phyloP scores from a whole-genome alignment of 2,797 vertebrate genomes.

The Pygocentrus nattereri region DNA sequence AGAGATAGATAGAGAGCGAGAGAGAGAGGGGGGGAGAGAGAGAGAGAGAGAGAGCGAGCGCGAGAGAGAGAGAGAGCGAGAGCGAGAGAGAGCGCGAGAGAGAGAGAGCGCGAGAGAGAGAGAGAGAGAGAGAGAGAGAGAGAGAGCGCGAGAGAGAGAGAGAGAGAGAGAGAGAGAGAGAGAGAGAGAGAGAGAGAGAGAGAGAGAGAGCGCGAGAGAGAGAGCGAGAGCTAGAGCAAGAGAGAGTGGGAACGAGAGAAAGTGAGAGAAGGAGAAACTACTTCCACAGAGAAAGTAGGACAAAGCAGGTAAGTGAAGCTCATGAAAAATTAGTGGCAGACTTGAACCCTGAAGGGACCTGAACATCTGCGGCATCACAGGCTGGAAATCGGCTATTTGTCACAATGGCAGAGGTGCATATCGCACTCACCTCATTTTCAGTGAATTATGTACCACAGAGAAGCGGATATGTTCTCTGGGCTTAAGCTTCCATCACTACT shows the following conservation, averaged over 20 bases:
- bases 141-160: not conserved
- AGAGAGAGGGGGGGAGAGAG: too few relatives aligned
- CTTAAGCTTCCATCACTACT: not conserved
- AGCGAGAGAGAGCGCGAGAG: too few relatives aligned
- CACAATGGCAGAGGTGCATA: not conserved
- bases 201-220: too few relatives aligned
- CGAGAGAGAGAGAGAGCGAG: not conserved
- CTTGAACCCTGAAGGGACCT: not conserved
- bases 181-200: not conserved
- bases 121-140: too few relatives aligned
- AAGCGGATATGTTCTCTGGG: not conserved
- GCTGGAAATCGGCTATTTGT: not conserved
- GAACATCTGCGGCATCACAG: not conserved
- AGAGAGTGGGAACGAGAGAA: too few relatives aligned
- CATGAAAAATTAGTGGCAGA: slow-evolving; percentile 8
- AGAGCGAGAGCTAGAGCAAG: not conserved
- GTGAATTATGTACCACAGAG: not conserved
- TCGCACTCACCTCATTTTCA: slow-evolving; percentile 10
- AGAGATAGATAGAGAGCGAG: too few relatives aligned
- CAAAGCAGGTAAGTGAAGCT: not conserved
- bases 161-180: too few relatives aligned
- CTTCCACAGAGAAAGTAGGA: slow-evolving; percentile 1
- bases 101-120: not conserved
- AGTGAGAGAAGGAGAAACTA: too few relatives aligned
- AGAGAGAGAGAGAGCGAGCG: too few relatives aligned